Evolutionary conservation across 2,888 invertebrate species (phyloP).

Genomic region (Onthophagus sagittarius): DNA sequence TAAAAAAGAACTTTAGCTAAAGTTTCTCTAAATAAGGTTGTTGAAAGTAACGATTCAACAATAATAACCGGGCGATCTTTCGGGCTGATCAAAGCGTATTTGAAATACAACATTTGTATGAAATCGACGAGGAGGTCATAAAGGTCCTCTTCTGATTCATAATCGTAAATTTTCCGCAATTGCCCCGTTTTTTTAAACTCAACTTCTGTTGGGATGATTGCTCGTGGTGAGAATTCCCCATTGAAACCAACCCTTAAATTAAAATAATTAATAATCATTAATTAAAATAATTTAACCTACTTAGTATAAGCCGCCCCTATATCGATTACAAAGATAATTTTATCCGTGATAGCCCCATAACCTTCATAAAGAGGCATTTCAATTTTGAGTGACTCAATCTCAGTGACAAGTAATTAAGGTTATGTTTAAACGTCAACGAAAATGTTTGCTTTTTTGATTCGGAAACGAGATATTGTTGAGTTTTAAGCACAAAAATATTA

Average conservation of each 20-base stretch:
- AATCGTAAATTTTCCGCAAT: slow-evolving; percentile 62
- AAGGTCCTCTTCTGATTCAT: slow-evolving; percentile 63
- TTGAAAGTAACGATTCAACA: slow-evolving; percentile 84
- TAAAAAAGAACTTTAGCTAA: slow-evolving; percentile 86
- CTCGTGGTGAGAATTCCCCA: slow-evolving; percentile 82
- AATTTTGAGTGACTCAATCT: slow-evolving; percentile 29
- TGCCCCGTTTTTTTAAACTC: slow-evolving; percentile 62
- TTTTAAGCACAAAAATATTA: no score
- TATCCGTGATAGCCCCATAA: slow-evolving; percentile 74
- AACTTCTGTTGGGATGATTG: slow-evolving; percentile 78
- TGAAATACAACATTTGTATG: slow-evolving; percentile 82
- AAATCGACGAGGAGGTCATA: slow-evolving; percentile 85
- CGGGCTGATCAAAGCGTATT: slow-evolving; percentile 87
- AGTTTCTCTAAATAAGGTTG: slow-evolving; percentile 77
- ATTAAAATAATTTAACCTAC: slow-evolving; percentile 50
- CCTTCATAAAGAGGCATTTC: slow-evolving; percentile 79
- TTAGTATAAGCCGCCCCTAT: slow-evolving; percentile 90
- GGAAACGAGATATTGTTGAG: no score
- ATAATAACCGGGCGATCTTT: slow-evolving; percentile 90
- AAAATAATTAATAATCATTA: slow-evolving; percentile 6
- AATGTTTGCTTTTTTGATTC: no score
- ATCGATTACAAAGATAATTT: slow-evolving; percentile 85
- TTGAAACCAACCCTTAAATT: slow-evolving; percentile 83
- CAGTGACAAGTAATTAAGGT: no score
- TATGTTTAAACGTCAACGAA: no score